Conservation (phyloP, 2,797 vertebrate species). For the Phrynocephalus forsythii region DNA sequence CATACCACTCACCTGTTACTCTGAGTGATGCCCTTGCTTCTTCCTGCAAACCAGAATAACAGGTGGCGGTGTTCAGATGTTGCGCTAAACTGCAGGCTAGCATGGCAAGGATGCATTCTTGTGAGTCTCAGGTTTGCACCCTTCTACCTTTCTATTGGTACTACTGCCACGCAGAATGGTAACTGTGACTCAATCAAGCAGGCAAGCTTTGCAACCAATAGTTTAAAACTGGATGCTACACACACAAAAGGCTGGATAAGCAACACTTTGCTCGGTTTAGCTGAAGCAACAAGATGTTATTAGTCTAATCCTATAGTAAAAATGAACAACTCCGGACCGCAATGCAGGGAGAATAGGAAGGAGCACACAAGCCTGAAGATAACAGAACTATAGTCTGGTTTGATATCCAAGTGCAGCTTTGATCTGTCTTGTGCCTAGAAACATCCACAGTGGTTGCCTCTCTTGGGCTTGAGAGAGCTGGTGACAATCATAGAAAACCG, state of each 20-base stretch:
- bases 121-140: background rate
- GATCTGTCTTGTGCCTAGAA: conserved; percentile 24
- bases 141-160: background rate
- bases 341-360: background rate
- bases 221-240: background rate
- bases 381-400: background rate
- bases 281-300: background rate
- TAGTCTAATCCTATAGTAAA: no score
- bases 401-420: background rate
- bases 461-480: conserved; percentile 18
- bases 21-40: no score
- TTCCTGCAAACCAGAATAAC: background rate
- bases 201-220: background rate
- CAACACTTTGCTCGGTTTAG: background rate
- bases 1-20: background rate
- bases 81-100: background rate
- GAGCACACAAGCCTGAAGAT: background rate
- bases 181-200: background rate
- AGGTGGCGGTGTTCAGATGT: background rate
- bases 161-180: background rate
- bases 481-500: background rate
- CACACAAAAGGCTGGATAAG: background rate
- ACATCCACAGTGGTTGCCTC: background rate
- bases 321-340: no score
- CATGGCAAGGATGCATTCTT: background rate